A percentile compares a stretch with the other conserved stretches of the same genome.
Conservation (phyloP, 2,888 invertebrate species). For the Cotesia congregata region DNA sequence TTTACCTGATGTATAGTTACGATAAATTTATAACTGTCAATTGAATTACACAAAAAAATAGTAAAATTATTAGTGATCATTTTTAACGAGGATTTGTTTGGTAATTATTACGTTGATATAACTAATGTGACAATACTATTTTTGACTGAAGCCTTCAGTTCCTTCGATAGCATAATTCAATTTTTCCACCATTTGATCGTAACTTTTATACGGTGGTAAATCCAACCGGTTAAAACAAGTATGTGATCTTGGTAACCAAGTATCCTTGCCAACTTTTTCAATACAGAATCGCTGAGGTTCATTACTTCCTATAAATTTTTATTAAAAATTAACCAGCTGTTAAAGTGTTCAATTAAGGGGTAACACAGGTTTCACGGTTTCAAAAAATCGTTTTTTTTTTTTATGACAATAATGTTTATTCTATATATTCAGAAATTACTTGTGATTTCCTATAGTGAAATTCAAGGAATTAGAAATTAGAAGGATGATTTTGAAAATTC, state of each 20-base stretch:
- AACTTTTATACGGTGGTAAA: conserved; percentile 98
- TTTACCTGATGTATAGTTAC: too few species aligned
- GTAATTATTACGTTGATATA: background rate
- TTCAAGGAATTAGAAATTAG: too few species aligned
- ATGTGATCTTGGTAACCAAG: conserved; percentile 98
- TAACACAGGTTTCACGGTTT: too few species aligned
- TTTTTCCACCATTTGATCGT: conserved; percentile 98
- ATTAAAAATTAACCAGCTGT: background rate
- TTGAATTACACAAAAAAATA: too few species aligned
- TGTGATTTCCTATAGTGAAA: too few species aligned
- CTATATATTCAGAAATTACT: too few species aligned
- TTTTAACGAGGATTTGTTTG: background rate
- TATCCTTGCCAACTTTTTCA: conserved; percentile 99
- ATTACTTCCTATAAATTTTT: conserved; percentile 78
- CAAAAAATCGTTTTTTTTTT: too few species aligned
- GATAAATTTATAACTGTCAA: too few species aligned
- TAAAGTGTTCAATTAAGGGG: background rate
- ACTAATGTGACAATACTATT: conserved; percentile 72
- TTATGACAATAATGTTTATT: too few species aligned
- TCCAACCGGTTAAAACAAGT: conserved; percentile 99
- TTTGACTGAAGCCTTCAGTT: conserved; percentile 98
- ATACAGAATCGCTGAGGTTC: conserved; percentile 99
- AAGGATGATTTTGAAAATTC: too few species aligned
- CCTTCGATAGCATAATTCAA: conserved; percentile 98
- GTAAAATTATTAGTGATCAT: background rate